A percentile compares a stretch with the other conserved stretches of the same genome.
These are phyloP conservation scores for Gadopsis marmoratus DNA, from an alignment of 2,797 vertebrate species.

Conservation along the genomic window DNA sequence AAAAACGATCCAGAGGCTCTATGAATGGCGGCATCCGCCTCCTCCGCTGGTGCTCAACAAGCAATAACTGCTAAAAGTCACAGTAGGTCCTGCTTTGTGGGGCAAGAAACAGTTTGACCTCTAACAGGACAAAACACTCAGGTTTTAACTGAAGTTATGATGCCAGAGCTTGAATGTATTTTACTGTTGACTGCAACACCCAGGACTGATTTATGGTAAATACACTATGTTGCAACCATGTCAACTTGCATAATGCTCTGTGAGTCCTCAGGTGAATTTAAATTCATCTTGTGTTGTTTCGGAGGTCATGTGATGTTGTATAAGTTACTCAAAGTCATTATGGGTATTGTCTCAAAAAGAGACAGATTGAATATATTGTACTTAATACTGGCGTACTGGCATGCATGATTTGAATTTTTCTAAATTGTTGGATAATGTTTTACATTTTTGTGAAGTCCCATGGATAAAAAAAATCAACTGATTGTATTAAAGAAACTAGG, in stretches of 20 bases:
- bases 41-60: neutral
- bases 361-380: neutral
- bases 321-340: neutral
- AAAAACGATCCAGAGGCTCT: conserved; percentile 8
- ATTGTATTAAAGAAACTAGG: conserved; percentile 7
- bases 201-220: neutral
- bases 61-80: neutral
- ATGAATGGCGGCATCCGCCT: neutral
- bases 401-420: neutral
- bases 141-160: neutral
- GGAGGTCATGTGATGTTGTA: neutral
- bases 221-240: neutral
- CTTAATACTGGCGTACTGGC: neutral
- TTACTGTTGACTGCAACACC: neutral
- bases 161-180: neutral
- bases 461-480: neutral
- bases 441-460: neutral
- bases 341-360: neutral
- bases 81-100: neutral
- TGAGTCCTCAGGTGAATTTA: too few species aligned
- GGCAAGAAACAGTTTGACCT: neutral
- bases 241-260: neutral
- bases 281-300: neutral
- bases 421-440: neutral
- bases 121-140: neutral